These are phyloP conservation scores for Carapus acus DNA, from an alignment of 2,797 vertebrate genomes.

Conservation along the genomic window DNA sequence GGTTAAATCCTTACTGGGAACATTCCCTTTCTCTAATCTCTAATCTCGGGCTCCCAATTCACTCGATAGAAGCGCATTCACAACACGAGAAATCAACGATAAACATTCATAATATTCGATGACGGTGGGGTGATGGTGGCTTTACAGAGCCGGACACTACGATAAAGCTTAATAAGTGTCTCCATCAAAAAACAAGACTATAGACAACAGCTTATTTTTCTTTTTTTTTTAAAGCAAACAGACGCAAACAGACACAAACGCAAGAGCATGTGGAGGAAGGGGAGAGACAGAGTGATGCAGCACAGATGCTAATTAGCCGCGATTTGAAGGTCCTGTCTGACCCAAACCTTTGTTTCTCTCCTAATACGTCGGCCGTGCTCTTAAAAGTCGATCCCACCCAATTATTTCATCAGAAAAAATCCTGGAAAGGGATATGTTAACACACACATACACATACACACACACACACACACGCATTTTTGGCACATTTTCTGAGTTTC, in stretches of 20 bases:
- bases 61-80: conserved; percentile 25
- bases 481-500: too few relatives aligned
- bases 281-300: conserved; percentile 7
- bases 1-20: conserved; percentile 39
- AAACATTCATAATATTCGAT: conserved; percentile 58
- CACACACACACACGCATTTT: too few relatives aligned
- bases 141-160: conserved; percentile 26
- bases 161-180: conserved; percentile 9
- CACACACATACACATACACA: too few relatives aligned
- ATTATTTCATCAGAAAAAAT: too few relatives aligned
- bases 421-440: neutral
- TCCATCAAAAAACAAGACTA: conserved; percentile 20
- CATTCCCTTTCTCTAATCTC: conserved; percentile 22
- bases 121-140: conserved; percentile 45
- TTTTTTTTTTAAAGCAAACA: too few relatives aligned
- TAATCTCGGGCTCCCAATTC: conserved; percentile 12
- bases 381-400: neutral
- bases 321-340: conserved; percentile 23
- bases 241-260: too few relatives aligned
- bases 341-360: conserved; percentile 8
- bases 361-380: neutral
- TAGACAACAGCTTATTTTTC: conserved; percentile 38
- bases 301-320: conserved; percentile 7
- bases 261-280: too few relatives aligned
- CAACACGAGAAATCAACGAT: conserved; percentile 20